These are phyloP conservation scores for Agapornis canus DNA, from an alignment of 2,797 vertebrate species.

Conservation along the genomic window DNA sequence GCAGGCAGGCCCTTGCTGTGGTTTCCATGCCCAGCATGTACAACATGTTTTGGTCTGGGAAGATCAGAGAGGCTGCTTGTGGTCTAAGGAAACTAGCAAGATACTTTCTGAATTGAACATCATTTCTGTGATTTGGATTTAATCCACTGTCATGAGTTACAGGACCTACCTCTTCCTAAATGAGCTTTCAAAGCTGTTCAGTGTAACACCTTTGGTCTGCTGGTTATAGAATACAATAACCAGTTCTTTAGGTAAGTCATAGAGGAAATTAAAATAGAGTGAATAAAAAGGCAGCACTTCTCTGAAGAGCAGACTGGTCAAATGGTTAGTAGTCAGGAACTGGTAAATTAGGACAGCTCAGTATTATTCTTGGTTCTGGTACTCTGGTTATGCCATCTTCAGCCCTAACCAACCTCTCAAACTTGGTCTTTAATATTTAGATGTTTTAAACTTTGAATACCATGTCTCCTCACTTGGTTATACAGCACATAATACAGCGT, in stretches of 20 bases:
- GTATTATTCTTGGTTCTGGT: background rate
- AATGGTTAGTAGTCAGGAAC: rapidly evolving
- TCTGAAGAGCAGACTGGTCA: background rate
- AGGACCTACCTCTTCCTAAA: background rate
- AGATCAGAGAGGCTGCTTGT: background rate
- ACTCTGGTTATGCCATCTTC: background rate
- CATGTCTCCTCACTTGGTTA: background rate
- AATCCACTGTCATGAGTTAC: background rate
- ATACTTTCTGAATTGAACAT: background rate
- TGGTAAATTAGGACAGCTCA: background rate
- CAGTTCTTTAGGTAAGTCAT: background rate
- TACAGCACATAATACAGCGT: background rate
- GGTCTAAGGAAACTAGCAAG: background rate
- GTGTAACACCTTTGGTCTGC: background rate
- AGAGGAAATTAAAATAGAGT: background rate
- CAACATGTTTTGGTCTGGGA: background rate
- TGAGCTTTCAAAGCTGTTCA: background rate
- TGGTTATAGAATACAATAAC: background rate
- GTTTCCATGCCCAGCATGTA: rapidly evolving
- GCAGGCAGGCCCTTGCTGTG: background rate
- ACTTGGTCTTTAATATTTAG: background rate
- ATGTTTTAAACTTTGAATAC: background rate
- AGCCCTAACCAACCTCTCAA: background rate
- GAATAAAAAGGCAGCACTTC: rapidly evolving
- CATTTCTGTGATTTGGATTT: background rate